Evolutionary conservation across 2,888 invertebrate species (phyloP), one percentile per base, ranked within the genome.

Genomic region (Camponotus fellah): DNA sequence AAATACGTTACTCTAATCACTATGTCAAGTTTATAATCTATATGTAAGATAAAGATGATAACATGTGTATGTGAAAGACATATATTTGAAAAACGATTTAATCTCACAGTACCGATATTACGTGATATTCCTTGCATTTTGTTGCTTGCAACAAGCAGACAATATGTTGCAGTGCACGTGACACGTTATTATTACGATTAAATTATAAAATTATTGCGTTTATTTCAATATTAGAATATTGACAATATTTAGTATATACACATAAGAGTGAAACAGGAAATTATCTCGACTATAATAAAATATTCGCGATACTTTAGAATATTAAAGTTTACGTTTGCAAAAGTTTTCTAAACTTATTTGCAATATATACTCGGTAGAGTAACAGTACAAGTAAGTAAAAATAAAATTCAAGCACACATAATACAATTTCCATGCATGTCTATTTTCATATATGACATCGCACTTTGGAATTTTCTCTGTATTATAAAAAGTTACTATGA

Each of bases 381-480:
- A 56, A 56, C 21, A 12, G n/a, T n/a, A 53, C 53, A 21, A n/a
- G 58, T 26, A 9, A 10, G 12, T 21, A 58, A 58, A 58, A 58
- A 26, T 58, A n/a, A 12, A 58, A 58, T 58, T 58, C 21, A 21
- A 58, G n/a, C 58, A 26, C 26, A 26, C 26, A 58, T 21, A 66
- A 37, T 46, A 26, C 43, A 21, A 46, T 46, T 46, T 66, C 34
- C 34, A 46, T 53, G 8, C 53, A 53, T 53, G 53, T 53, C 53
- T 53, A 53, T 53, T 6, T n/a, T 53, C n/a, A 53, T 53, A 53
- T 53, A 53, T 53, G 53, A 53, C n/a, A n/a, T 53, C 53, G 53
- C 49, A 53, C 53, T 53, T 53, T 53, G 2, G n/a, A 53, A n/a
- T 53, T 53, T 53, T 53, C 53, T 53, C 8, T n/a, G 8, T n/a